Percentiles rank a stretch among this genome's conserved stretches.
These are phyloP conservation scores for Mormyrops boulengeri DNA, from an alignment of 2,797 vertebrate genomes.

Conservation along the genomic window DNA sequence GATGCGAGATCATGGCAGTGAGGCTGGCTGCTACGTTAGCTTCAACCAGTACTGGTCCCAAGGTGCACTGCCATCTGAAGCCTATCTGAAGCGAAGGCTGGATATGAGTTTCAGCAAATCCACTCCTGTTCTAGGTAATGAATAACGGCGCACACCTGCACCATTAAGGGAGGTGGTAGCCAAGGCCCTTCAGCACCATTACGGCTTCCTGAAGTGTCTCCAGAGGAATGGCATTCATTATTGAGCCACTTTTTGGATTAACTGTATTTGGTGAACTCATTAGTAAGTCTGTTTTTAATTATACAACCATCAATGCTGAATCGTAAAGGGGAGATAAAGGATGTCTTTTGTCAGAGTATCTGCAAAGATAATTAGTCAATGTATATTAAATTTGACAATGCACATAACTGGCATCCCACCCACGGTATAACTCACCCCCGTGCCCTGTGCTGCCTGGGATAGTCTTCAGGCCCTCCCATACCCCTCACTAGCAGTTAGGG, in stretches of 20 bases:
- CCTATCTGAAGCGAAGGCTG: not conserved
- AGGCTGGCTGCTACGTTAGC: not conserved
- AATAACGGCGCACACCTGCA: not conserved
- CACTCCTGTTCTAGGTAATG: not conserved
- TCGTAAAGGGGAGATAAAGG: not conserved
- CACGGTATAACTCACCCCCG: not conserved
- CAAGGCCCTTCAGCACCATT: not conserved
- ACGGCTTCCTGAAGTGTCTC: not conserved
- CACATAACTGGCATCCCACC: not conserved
- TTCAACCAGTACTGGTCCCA: not conserved
- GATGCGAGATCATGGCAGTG: not conserved
- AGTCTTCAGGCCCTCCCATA: not conserved
- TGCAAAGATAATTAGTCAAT: not conserved
- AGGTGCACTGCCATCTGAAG: conserved; percentile 7
- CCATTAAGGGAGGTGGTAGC: not conserved
- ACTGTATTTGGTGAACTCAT: conserved; percentile 20
- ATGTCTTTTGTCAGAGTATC: not conserved
- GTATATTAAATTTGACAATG: not conserved
- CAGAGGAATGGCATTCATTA: conserved; percentile 12
- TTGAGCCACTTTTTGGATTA: conserved; percentile 11
- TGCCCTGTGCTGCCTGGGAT: not conserved
- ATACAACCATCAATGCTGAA: not conserved
- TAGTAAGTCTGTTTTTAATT: conserved; percentile 22
- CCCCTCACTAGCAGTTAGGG: not conserved
- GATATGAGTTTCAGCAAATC: not conserved